These are phyloP conservation scores for Tortrix viridana DNA, from an alignment of 2,888 invertebrate genomes.

Conservation along the genomic window DNA sequence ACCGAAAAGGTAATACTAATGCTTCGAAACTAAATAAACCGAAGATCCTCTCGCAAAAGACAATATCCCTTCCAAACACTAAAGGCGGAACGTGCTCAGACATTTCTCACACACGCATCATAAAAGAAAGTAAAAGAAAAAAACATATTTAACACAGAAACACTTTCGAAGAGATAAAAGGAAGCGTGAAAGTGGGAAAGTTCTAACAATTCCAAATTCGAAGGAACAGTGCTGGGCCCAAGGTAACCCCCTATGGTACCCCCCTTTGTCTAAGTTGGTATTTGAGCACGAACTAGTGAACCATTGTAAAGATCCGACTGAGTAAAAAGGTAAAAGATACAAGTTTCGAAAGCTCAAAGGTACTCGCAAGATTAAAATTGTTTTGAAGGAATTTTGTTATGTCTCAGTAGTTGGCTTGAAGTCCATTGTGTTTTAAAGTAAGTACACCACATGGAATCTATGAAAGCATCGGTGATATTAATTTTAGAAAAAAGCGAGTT, in stretches of 20 bases:
- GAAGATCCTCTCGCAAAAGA: constrained; percentile 14
- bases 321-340: constrained; percentile 53
- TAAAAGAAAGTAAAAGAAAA: constrained; percentile 64
- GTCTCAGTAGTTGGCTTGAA: neutral
- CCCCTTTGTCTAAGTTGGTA: constrained; percentile 79
- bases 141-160: constrained; percentile 77
- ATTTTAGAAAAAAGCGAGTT: no score
- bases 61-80: constrained; percentile 43
- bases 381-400: constrained; percentile 21
- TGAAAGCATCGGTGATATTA: no score
- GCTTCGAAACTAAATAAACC: constrained; percentile 1
- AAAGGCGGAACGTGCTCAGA: constrained; percentile 44
- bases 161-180: constrained; percentile 76
- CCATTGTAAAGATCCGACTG: constrained; percentile 57
- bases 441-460: no score
- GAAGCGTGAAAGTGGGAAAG: constrained; percentile 78
- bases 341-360: constrained; percentile 57
- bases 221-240: constrained; percentile 68
- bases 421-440: neutral
- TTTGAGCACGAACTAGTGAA: constrained; percentile 67
- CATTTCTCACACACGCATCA: constrained; percentile 63
- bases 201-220: constrained; percentile 66
- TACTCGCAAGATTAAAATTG: constrained; percentile 44
- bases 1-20: no score
- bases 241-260: constrained; percentile 68